phyloP scores from a whole-genome alignment of 2,113 vertebrate species.

The Pantherophis guttatus region DNA sequence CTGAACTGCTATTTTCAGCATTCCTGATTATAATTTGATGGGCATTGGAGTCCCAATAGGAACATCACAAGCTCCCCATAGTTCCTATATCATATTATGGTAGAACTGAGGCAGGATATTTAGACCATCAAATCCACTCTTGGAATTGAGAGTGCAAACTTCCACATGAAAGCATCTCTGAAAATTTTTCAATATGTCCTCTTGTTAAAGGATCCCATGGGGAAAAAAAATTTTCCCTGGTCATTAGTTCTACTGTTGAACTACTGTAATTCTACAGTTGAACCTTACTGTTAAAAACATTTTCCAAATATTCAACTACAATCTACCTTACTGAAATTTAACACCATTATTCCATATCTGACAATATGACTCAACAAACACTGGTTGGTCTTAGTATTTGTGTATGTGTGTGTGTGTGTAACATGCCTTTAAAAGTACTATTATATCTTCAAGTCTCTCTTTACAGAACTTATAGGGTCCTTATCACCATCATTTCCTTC shows the following conservation, averaged over 20 bases:
- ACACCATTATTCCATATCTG: not conserved
- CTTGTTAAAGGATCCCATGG: not conserved
- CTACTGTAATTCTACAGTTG: not conserved
- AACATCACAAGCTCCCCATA: not conserved
- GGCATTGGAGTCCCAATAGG: not conserved
- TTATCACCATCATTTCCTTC: not conserved
- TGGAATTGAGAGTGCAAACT: not conserved
- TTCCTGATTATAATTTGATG: not conserved
- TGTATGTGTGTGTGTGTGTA: not conserved
- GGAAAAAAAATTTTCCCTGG: accelerated
- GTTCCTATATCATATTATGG: not conserved
- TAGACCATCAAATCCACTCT: not conserved
- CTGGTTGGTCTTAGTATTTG: not conserved
- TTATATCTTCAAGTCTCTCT: not conserved
- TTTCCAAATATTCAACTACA: not conserved
- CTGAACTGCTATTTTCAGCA: not conserved
- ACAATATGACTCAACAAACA: not conserved
- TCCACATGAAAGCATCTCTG: not conserved
- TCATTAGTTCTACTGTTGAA: not conserved
- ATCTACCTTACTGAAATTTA: not conserved
- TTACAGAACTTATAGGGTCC: not conserved
- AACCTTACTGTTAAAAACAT: not conserved
- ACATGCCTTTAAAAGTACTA: not conserved
- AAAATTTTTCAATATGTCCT: not conserved
- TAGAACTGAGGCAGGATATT: not conserved